Evolutionary conservation across 2,113 vertebrate species (phyloP), one percentile per base, ranked within the genome.

Genomic region (Myocastor coypus): DNA sequence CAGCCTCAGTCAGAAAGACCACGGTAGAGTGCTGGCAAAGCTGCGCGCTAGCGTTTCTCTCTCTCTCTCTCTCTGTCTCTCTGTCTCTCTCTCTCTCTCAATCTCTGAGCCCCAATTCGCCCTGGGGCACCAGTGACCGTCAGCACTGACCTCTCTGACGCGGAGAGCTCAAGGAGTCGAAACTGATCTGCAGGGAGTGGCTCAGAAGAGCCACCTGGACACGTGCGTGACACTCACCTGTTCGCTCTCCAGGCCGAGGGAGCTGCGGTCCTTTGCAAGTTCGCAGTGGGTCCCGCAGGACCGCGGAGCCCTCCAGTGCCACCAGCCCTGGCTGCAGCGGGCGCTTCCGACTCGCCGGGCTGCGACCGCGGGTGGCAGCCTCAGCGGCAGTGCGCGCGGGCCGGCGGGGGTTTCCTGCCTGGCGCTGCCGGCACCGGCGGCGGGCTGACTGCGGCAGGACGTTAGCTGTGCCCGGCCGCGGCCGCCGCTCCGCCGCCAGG

Each of bases 191-290:
- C 59, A 66, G 71, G 32, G 85, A 34, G 66, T 34, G n/a, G 1
- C 64, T 83, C 71, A 1, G 1, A 59, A 55, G 40, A 86, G 83
- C 77, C 64, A 37, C 92, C 91, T 92, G 92, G 71, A 63, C 96
- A 88, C 90, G 91, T 94, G 90, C 52, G 83, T 71, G 83, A 50
- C 90, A 87, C 98, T 98, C 97, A 97, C 98, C 98, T 98, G 97
- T 93, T 71, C 83, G 24, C 95, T 73, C 83, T 52, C 81, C 92
- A 96, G 90, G 94, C 97, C 55, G 12, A 80, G 81, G 82, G 64
- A 84, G 82, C 69, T 14, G 40, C 90, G 42, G 95, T 80, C 85
- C 87, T 50, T n/a, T 52, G 77, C 95, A 97, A 98, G 97, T 98
- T 98, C 64, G 7, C 64, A 37, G 7, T 42, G 8, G 14, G 80